Conservation (phyloP, 2,113 vertebrate genomes). For the Nannospalax galili region DNA sequence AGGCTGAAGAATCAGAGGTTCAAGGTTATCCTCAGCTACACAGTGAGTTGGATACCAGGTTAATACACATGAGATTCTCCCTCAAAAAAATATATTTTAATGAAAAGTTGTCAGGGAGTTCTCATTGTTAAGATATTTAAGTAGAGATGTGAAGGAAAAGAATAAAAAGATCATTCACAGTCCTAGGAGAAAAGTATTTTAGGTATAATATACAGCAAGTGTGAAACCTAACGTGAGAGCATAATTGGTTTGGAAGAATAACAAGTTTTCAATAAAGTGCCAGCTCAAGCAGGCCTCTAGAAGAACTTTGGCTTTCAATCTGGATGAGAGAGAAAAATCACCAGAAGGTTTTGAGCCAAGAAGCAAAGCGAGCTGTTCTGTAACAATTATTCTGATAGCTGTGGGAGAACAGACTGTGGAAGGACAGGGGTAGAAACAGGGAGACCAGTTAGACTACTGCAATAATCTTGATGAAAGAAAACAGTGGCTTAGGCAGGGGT, state of each 20-base stretch:
- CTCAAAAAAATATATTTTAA: neutral
- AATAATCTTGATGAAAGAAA: neutral
- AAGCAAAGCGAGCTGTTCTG: slow-evolving; percentile 4
- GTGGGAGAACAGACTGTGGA: neutral
- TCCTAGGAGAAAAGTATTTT: slow-evolving; percentile 5
- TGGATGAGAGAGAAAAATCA: neutral
- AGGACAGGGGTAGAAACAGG: neutral
- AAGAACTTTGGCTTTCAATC: slow-evolving; percentile 7
- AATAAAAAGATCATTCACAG: slow-evolving; percentile 38
- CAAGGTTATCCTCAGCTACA: neutral
- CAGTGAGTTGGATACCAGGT: neutral
- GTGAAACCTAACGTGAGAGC: neutral
- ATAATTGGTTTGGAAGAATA: neutral
- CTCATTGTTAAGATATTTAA: slow-evolving; percentile 22
- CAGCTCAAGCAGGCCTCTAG: slow-evolving; percentile 24
- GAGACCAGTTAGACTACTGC: neutral
- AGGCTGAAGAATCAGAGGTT: neutral
- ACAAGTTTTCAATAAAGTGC: neutral
- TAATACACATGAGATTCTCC: neutral
- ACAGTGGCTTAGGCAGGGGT: neutral
- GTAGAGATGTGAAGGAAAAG: slow-evolving; percentile 49
- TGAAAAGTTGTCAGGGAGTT: neutral
- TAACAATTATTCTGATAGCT: neutral
- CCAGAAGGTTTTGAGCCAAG: neutral
- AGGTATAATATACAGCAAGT: neutral